phyloP scores from a whole-genome alignment of 1,140 invertebrate species.

The Drosophila seguyi region DNA sequence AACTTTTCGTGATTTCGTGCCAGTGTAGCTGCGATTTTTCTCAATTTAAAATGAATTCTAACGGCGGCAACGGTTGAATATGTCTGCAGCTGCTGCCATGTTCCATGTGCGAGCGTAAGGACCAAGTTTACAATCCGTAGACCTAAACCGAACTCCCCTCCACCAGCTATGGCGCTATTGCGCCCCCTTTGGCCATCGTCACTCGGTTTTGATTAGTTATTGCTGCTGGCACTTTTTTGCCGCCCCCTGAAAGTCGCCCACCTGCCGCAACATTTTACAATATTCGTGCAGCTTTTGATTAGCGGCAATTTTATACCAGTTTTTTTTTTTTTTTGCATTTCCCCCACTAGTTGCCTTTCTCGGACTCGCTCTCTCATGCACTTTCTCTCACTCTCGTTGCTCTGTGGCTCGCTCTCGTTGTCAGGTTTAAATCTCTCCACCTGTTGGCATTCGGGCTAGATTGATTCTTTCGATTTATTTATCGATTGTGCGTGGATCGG shows the following conservation, averaged over 20 bases:
- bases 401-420: background rate
- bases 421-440: constrained; percentile 39
- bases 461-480: constrained; percentile 39
- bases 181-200: constrained; percentile 10
- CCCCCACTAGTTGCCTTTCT: constrained; percentile 29
- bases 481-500: constrained; percentile 59
- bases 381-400: no score
- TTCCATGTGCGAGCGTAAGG: constrained; percentile 31
- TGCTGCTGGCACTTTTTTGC: constrained; percentile 34
- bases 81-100: constrained; percentile 43
- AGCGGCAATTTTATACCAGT: constrained; percentile 61
- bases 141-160: constrained; percentile 21
- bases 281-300: constrained; percentile 77
- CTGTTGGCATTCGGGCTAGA: constrained; percentile 41
- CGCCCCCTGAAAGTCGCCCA: constrained; percentile 12
- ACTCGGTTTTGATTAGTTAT: constrained; percentile 70
- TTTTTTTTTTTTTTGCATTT: constrained; percentile 25
- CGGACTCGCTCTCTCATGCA: constrained; percentile 8
- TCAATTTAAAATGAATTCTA: constrained; percentile 82
- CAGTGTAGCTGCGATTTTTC: constrained; percentile 78
- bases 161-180: background rate
- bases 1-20: constrained; percentile 83
- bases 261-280: constrained; percentile 47
- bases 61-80: constrained; percentile 41
- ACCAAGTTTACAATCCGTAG: constrained; percentile 56